A percentile compares a stretch with the other conserved stretches of the same genome.
Conservation (phyloP, 2,113 vertebrate species). For the Tragelaphus buxtoni region DNA sequence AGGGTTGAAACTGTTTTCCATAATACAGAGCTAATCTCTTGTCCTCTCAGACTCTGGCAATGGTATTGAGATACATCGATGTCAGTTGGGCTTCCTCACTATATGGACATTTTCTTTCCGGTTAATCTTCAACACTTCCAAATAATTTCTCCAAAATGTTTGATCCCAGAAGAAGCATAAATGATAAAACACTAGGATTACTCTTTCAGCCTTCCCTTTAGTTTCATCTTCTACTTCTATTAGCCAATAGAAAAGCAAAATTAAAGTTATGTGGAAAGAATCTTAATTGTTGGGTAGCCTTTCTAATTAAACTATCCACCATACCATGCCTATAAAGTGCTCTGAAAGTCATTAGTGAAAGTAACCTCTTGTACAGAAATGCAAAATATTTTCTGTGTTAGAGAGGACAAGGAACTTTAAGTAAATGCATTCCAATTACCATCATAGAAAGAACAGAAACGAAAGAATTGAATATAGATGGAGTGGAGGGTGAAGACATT, state of each 20-base stretch:
- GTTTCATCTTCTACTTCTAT: background rate
- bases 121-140: background rate
- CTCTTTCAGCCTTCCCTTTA: background rate
- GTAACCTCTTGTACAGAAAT: background rate
- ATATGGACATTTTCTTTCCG: background rate
- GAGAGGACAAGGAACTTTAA: background rate
- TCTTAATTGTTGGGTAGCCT: background rate
- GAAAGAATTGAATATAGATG: background rate
- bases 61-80: background rate
- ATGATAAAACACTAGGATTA: background rate
- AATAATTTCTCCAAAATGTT: background rate
- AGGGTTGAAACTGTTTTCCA: background rate
- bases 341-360: background rate
- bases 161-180: background rate
- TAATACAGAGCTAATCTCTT: background rate
- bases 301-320: background rate
- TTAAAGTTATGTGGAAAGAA: background rate
- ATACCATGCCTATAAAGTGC: background rate
- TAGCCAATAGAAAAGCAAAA: background rate
- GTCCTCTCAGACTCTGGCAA: background rate
- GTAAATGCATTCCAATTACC: background rate
- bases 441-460: background rate
- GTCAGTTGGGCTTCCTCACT: background rate
- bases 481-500: background rate
- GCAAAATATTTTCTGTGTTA: background rate